Percentiles rank a stretch among this genome's conserved stretches.
Evolutionary conservation across 2,113 vertebrate genomes (phyloP).

Genomic region (Anser brachyrhynchus): DNA sequence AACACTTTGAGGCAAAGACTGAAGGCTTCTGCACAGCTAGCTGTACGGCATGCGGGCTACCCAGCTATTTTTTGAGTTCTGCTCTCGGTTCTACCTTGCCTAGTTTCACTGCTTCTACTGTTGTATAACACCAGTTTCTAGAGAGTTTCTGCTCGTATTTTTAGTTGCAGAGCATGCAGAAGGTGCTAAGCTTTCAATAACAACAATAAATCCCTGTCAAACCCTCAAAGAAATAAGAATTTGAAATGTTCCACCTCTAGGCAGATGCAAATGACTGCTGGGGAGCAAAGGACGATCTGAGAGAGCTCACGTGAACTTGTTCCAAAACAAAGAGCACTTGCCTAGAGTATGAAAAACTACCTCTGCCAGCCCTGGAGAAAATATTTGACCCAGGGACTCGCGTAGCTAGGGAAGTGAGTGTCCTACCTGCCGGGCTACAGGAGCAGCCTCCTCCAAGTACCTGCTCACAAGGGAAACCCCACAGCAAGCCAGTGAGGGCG

Average conservation of each 20-base stretch:
- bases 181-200: neutral
- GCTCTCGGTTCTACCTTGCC: neutral
- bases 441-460: neutral
- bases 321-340: neutral
- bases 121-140: neutral
- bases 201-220: neutral
- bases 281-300: neutral
- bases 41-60: neutral
- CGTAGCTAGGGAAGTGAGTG: neutral
- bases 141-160: neutral
- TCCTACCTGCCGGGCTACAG: neutral
- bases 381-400: neutral
- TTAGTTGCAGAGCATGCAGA: neutral
- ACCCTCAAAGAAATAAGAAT: neutral
- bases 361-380: neutral
- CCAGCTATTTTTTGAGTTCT: neutral
- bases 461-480: neutral
- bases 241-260: neutral
- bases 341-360: neutral
- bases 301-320: neutral
- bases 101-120: neutral
- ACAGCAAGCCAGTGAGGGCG: accelerated
- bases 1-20: neutral
- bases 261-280: neutral
- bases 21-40: neutral